Evolutionary conservation across 2,113 vertebrate species (phyloP).

Genomic region (Myotis brandtii): DNA sequence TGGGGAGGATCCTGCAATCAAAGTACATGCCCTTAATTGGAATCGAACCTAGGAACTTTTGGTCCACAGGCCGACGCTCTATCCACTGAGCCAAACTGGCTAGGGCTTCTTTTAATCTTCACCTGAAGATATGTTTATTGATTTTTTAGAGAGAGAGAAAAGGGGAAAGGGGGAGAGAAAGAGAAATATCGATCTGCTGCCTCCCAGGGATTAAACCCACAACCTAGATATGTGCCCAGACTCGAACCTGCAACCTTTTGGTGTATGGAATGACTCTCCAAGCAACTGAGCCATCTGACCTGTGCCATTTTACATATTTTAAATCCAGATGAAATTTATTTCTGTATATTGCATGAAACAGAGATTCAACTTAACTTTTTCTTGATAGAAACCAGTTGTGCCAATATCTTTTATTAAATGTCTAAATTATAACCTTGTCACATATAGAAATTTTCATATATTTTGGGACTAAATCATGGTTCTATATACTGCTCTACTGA

Average conservation of each 20-base stretch:
- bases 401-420: not conserved
- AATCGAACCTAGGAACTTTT: too few relatives aligned
- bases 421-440: not conserved
- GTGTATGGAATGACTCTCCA: not conserved
- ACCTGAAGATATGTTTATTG: not conserved
- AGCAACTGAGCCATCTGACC: not conserved
- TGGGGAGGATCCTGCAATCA: too few relatives aligned
- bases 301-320: not conserved
- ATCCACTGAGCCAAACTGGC: too few relatives aligned
- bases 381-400: not conserved
- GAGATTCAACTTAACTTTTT: not conserved
- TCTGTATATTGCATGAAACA: not conserved
- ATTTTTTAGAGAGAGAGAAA: not conserved
- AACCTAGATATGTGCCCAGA: not conserved
- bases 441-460: not conserved
- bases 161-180: not conserved
- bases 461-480: not conserved
- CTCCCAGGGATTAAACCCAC: not conserved
- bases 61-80: too few relatives aligned
- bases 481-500: not conserved
- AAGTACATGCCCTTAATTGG: too few relatives aligned
- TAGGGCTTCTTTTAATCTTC: too few relatives aligned
- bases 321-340: constrained; percentile 35
- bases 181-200: not conserved
- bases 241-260: not conserved